Conservation (phyloP, 2,888 invertebrate species). For the Drosophila mercatorum region DNA sequence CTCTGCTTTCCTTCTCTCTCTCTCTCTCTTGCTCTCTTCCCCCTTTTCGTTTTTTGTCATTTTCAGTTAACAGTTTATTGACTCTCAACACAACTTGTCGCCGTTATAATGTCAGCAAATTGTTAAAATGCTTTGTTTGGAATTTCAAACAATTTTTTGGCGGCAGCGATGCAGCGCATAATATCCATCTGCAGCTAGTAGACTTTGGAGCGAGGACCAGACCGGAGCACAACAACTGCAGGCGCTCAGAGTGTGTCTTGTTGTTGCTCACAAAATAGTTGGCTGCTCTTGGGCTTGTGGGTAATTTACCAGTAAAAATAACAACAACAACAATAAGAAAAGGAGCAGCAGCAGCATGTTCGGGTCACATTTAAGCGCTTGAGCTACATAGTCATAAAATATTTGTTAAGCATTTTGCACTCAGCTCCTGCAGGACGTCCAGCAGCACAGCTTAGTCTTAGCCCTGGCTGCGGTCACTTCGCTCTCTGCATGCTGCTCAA, state of each 20-base stretch:
- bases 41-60: constrained; percentile 19
- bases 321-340: constrained; percentile 34
- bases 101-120: constrained; percentile 80
- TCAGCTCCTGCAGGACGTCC: constrained; percentile 70
- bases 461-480: not conserved
- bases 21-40: constrained; percentile 14
- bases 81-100: constrained; percentile 75
- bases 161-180: constrained; percentile 43
- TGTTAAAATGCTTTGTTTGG: constrained; percentile 79
- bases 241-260: constrained; percentile 5
- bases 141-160: constrained; percentile 77
- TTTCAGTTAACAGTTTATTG: constrained; percentile 78
- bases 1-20: constrained; percentile 18
- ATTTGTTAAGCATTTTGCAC: constrained; percentile 79
- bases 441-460: constrained; percentile 39
- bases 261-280: constrained; percentile 48
- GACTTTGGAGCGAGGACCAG: not conserved
- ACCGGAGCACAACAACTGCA: constrained; percentile 1
- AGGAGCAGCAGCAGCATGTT: constrained; percentile 25
- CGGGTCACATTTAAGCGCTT: constrained; percentile 75
- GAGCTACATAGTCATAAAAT: constrained; percentile 76
- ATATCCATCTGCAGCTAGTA: constrained; percentile 10
- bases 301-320: constrained; percentile 71
- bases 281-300: constrained; percentile 57
- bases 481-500: constrained; percentile 22